Evolutionary conservation across 2,797 vertebrate species (phyloP), one percentile per base, ranked within the genome.

Genomic region (Halcyon leucocephala): DNA sequence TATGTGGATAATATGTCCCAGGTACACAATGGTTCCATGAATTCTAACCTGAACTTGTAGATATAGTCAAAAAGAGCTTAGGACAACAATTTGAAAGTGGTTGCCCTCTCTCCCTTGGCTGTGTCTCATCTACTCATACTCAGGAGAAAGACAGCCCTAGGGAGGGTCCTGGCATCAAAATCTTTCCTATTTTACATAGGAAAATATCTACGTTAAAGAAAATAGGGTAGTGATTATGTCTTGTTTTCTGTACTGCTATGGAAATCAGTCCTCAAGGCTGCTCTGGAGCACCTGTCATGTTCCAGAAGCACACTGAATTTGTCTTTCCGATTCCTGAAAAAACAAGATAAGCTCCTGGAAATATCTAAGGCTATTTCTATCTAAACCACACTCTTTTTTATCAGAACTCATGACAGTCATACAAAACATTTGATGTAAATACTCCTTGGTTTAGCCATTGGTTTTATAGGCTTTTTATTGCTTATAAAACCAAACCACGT

Each of bases 381-480:
- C 28, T 17, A 49, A 44, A 48, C 14, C 7, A 7, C 61, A 46
- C 7, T 10, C 16, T 33, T 29, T 79, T 49, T 82, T 65, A 39
- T 81, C 48, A 74, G 51, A 62, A 33, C 9, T 11, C 24, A 7
- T 2, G 9, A 14, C 46, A 77, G 15, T 8, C 31, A 61, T 35
- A 55, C 16, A 70, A 82, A 69, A 62, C 46, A 70, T 51, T 70
- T 58, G 19, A 46, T 66, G 60, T 35, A 52, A 57, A 55, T 31
- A 42, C 21, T 69, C 31, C 19, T 28, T 33, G 37, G 26, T 4
- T 69, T 5, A 70, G 65, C 12, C 21, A 2, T 29, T 49, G 41
- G 3, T 41, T 94, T 96, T 90, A 94, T 61, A n/a, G 65, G 14
- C 14, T 33, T 92, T 94, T 95, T 94, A 90, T 81, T 88, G 73